phyloP scores from a whole-genome alignment of 2,797 vertebrate species.

The Muscicapa striata region DNA sequence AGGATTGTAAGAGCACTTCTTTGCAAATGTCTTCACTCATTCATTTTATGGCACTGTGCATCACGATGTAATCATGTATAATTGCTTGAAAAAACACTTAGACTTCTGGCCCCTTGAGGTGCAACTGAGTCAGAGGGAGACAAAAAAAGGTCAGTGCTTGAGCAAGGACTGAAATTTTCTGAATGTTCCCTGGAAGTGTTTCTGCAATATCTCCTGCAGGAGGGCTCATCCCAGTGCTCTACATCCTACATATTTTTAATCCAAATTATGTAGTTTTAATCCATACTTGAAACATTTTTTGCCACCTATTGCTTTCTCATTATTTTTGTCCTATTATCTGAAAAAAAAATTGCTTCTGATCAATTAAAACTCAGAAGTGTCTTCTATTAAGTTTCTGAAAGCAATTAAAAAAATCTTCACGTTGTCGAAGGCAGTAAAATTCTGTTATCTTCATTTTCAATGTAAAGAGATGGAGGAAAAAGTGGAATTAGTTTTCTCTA shows the following conservation, averaged over 20 bases:
- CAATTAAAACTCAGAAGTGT: background rate
- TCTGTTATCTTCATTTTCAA: background rate
- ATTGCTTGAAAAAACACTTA: constrained; percentile 58
- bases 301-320: background rate
- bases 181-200: background rate
- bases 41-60: constrained; percentile 45
- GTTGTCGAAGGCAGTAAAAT: background rate
- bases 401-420: background rate
- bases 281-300: background rate
- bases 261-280: background rate
- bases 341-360: background rate
- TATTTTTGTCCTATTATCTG: background rate
- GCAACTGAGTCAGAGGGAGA: background rate
- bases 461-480: background rate
- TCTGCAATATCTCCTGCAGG: background rate
- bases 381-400: background rate
- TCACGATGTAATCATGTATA: constrained; percentile 37
- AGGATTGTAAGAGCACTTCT: constrained; percentile 35
- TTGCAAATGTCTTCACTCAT: constrained; percentile 44
- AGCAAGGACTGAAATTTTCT: background rate
- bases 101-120: constrained; percentile 22
- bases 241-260: background rate
- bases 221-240: background rate
- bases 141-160: constrained; percentile 11
- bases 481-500: background rate